phyloP scores from a whole-genome alignment of 2,797 vertebrate genomes.

The Ficedula albicollis region DNA sequence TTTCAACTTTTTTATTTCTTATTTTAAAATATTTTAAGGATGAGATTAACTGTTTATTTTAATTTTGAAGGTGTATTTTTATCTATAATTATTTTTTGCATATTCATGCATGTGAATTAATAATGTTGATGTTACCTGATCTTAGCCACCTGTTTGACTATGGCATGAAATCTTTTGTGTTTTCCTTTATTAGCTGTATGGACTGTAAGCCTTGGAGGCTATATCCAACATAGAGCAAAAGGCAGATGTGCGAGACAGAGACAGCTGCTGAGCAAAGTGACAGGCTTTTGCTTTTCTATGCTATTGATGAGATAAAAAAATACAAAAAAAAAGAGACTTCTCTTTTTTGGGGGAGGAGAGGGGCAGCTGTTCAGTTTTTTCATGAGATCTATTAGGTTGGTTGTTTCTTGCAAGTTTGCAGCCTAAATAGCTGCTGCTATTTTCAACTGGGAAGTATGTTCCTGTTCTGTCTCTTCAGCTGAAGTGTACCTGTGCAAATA shows the following conservation, averaged over 20 bases:
- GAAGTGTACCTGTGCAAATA: not conserved
- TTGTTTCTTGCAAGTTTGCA: not conserved
- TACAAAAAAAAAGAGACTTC: not conserved
- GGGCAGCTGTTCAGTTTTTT: not conserved
- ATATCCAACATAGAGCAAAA: not conserved
- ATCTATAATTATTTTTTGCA: not conserved
- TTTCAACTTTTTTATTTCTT: not conserved
- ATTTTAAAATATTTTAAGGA: not conserved
- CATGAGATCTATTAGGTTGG: not conserved
- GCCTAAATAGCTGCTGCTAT: not conserved
- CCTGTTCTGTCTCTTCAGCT: not conserved
- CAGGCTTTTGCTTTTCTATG: not conserved
- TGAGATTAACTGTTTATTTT: not conserved
- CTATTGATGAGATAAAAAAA: not conserved
- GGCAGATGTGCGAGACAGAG: not conserved
- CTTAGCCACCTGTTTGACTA: not conserved
- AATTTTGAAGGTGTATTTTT: not conserved
- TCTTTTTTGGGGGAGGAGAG: not conserved
- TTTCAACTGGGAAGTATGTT: not conserved
- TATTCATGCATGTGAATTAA: not conserved
- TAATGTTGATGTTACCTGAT: not conserved
- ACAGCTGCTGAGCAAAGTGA: not conserved
- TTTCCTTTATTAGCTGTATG: constrained; percentile 1
- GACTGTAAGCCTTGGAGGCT: not conserved
- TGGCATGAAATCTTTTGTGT: not conserved